These are phyloP conservation scores for Drosophila prolongata DNA, from an alignment of 2,888 invertebrate species.

Conservation along the genomic window DNA sequence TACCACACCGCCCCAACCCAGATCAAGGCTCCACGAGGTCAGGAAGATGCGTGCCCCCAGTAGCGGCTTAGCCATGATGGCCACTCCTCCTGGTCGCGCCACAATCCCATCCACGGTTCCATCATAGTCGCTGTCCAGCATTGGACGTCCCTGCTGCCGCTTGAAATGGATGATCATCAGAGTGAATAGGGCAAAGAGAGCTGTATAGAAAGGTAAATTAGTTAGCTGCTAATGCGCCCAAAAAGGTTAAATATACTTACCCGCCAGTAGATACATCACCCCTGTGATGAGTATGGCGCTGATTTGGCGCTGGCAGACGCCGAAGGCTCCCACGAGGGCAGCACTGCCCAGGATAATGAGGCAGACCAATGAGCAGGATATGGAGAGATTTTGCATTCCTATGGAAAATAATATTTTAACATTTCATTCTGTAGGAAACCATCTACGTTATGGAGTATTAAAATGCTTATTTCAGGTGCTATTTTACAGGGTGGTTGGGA, in stretches of 20 bases:
- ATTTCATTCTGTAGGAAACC: not conserved
- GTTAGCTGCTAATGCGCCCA: no score
- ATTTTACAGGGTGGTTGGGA: not conserved
- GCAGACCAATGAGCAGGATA: conserved; percentile 96
- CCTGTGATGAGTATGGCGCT: conserved; percentile 97
- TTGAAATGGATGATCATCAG: conserved; percentile 97
- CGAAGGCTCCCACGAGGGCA: conserved; percentile 94
- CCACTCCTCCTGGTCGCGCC: conserved; percentile 85
- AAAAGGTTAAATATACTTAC: conserved; percentile 85
- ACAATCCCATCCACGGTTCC: conserved; percentile 91
- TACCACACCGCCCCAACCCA: conserved; percentile 94
- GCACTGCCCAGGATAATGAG: conserved; percentile 95
- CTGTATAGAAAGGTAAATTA: conserved; percentile 84
- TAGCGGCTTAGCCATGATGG: conserved; percentile 86
- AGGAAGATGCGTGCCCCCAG: conserved; percentile 90
- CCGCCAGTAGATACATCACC: conserved; percentile 96
- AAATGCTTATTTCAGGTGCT: not conserved
- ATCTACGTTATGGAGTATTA: not conserved
- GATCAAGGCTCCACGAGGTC: conserved; percentile 92
- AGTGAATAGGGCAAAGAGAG: conserved; percentile 95
- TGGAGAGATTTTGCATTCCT: conserved; percentile 98
- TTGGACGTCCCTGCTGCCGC: conserved; percentile 89
- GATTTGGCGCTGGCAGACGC: conserved; percentile 95
- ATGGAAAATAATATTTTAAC: not conserved
- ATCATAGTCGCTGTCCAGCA: conserved; percentile 87